Evolutionary conservation across 1,140 invertebrate species (phyloP), one percentile per base, ranked within the genome.

Genomic region (Cardiocondyla obscurior): DNA sequence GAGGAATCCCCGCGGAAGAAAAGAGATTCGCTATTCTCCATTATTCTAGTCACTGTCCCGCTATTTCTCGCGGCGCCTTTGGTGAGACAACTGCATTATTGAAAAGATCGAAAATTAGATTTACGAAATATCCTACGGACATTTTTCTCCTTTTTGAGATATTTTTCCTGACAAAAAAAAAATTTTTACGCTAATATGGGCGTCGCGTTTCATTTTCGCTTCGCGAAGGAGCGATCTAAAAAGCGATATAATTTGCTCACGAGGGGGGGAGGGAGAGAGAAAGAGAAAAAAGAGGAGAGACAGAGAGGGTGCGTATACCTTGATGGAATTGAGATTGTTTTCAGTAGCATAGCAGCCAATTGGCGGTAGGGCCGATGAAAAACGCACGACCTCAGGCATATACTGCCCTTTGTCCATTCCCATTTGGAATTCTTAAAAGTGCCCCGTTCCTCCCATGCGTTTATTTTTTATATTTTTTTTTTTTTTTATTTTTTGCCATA

Each of bases 331-430:
- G 67, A 84, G 77, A 89, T 89, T 86, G 81, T 89, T 86, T 85
- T 85, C 73, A 85, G 60, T 69, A 85, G 53, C 81, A 42, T 60
- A 8, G 51, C 36, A 55, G 77, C 79, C 64, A 90, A 89, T 85
- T 73, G 88, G 69, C 74, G 67, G 28, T 65, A 44, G 19, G 30
- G 19, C 46, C 58, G 81, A 85, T 87, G 88, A 88, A 90, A 88
- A 89, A 88, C 69, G 55, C n/a, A 36, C 58, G 39, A 81, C 88
- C 88, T 81, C 81, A 83, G 57, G 44, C 49, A 67, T 77, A 83
- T 85, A 90, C 85, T 88, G 87, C 85, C 85, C 89, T 91, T 93
- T 92, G 91, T 92, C 90, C 91, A 90, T 88, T 91, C 89, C 79
- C 86, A 91, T 90, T 93, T 92, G 87, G 73, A 88, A 91, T 92